phyloP scores from a whole-genome alignment of 2,113 vertebrate species.

The Pelecanoides urinatrix region DNA sequence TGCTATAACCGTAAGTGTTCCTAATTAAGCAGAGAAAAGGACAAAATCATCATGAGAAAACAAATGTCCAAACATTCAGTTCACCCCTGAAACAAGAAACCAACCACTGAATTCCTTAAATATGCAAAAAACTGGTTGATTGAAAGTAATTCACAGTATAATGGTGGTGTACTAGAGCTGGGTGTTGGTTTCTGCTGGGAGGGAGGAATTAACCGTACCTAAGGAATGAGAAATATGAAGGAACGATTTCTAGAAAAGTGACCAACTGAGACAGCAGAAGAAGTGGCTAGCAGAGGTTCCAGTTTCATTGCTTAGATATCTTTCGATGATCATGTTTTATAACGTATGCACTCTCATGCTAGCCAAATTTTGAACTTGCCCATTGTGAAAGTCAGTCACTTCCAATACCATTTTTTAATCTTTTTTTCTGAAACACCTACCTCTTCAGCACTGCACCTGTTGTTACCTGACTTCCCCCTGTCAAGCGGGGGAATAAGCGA shows the following conservation, averaged over 20 bases:
- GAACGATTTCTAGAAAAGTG: not conserved
- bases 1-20: not conserved
- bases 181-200: not conserved
- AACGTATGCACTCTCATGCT: rapidly evolving
- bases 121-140: not conserved
- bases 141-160: not conserved
- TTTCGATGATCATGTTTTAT: not conserved
- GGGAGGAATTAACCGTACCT: not conserved
- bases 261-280: not conserved
- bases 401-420: not conserved
- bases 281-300: not conserved
- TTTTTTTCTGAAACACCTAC: not conserved
- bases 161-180: not conserved
- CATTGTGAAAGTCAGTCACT: not conserved
- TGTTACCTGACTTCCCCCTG: not conserved
- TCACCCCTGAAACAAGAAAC: not conserved
- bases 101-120: not conserved
- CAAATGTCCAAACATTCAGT: not conserved
- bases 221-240: not conserved
- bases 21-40: not conserved
- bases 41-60: not conserved
- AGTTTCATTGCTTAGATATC: not conserved
- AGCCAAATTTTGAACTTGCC: not conserved
- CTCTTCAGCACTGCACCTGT: not conserved
- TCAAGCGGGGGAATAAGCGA: not conserved